phyloP scores from a whole-genome alignment of 2,113 vertebrate genomes.

The Ramphastos sulfuratus region DNA sequence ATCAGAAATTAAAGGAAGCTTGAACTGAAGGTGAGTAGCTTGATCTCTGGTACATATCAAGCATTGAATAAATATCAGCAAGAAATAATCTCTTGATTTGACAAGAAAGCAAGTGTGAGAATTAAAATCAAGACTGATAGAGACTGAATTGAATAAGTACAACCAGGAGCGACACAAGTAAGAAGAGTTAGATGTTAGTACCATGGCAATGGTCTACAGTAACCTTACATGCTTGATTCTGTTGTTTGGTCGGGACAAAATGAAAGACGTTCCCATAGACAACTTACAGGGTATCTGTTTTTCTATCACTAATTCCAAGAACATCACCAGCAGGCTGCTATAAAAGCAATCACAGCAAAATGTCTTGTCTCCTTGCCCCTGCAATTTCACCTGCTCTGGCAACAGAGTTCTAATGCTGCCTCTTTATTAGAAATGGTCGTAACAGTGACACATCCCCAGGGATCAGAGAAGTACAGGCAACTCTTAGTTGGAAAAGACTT shows the following conservation, averaged over 20 bases:
- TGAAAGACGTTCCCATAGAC: not conserved
- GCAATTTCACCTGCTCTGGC: not conserved
- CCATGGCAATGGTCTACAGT: not conserved
- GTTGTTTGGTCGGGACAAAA: not conserved
- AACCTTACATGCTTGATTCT: not conserved
- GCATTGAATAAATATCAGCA: not conserved
- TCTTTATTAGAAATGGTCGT: not conserved
- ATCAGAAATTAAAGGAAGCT: not conserved
- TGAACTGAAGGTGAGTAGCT: not conserved
- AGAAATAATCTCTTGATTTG: not conserved
- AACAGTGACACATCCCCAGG: not conserved
- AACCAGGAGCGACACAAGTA: not conserved
- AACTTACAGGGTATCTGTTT: not conserved
- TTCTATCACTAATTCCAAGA: not conserved
- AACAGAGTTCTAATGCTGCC: not conserved
- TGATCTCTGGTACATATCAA: not conserved
- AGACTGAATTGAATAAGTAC: not conserved
- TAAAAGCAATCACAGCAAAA: not conserved
- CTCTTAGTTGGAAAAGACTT: not conserved
- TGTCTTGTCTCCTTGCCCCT: not conserved
- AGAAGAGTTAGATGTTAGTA: not conserved
- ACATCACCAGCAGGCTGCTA: not conserved
- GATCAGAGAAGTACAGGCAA: accelerated
- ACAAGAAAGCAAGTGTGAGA: not conserved
- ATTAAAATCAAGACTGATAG: not conserved